Evolutionary conservation across 2,113 vertebrate genomes (phyloP), one percentile per base, ranked within the genome.

Genomic region (Protobothrops flavoviridis): DNA sequence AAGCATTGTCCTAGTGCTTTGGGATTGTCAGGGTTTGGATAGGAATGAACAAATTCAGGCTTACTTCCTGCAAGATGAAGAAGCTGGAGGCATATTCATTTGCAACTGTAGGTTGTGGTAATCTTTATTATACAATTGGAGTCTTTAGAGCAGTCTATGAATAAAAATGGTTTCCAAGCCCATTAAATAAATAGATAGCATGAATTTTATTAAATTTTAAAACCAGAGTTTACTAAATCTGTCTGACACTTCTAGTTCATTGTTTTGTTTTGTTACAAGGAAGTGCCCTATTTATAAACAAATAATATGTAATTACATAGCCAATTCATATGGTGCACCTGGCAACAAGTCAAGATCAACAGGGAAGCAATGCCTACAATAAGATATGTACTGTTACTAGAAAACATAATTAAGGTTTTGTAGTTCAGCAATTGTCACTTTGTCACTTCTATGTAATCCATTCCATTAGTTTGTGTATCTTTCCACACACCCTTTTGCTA

Each of bases 311-410:
- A 9, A 97, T 97, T 97, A 95, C 96, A 96, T 92, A 59, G 97
- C 94, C 98, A 97, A 39, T 98, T 98, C 98, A 96, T 97, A 90
- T 96, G 96, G 95, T 97, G 92, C 97, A 97, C 97, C 96, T 98
- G 97, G 97, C 97, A 98, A 98, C 97, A 97, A 97, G 96, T 95
- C 97, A 96, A 97, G 97, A 96, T 97, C 95, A 96, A 94, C 96
- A 88, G 81, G 48, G 97, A 98, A 98, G 97, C 94, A 94, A 95
- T 91, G 96, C 98, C 97, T 96, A 94, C 57, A 29, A 29, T 43
- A 87, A 85, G 26, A 95, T 95, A 95, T 96, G 93, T 89, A 86
- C 94, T 96, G 95, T 97, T 97, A 97, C 97, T 93, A 96, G 96
- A 96, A 95, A 96, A 96, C 96, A 96, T 97, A 64, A 55, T n/a